A percentile compares a stretch with the other conserved stretches of the same genome.
Evolutionary conservation across 2,888 invertebrate species (phyloP).

Genomic region (Lutraria lutraria): DNA sequence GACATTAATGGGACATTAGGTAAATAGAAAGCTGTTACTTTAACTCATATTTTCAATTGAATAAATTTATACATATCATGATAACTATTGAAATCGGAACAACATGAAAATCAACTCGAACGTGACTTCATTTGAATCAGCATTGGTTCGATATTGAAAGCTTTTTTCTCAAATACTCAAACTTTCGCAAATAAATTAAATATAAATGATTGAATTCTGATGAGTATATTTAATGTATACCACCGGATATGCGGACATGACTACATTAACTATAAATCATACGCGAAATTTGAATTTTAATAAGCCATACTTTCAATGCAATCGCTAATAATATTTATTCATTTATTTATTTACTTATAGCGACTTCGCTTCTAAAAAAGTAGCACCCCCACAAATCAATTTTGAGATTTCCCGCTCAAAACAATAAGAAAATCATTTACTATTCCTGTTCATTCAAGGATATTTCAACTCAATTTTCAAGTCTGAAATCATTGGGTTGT

Average conservation of each 20-base stretch:
- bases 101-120: background rate
- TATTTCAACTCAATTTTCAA: slow-evolving; percentile 10
- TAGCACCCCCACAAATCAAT: background rate
- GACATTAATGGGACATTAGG: too few species aligned
- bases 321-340: background rate
- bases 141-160: background rate
- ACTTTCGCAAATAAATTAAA: background rate
- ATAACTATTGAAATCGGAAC: too few species aligned
- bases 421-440: background rate
- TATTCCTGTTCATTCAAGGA: background rate
- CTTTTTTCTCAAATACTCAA: background rate
- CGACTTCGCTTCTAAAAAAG: background rate
- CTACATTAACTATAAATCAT: background rate
- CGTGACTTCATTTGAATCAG: slow-evolving; percentile 3
- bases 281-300: slow-evolving; percentile 6
- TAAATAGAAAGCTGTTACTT: too few species aligned
- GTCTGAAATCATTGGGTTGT: background rate
- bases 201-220: background rate
- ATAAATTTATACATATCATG: too few species aligned
- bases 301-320: background rate
- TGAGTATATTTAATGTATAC: background rate
- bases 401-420: background rate
- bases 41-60: too few species aligned
- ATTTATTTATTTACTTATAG: background rate
- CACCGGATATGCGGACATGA: background rate